Evolutionary conservation across 2,797 vertebrate genomes (phyloP), one percentile per base, ranked within the genome.

Genomic region (Danio jaintianensis): DNA sequence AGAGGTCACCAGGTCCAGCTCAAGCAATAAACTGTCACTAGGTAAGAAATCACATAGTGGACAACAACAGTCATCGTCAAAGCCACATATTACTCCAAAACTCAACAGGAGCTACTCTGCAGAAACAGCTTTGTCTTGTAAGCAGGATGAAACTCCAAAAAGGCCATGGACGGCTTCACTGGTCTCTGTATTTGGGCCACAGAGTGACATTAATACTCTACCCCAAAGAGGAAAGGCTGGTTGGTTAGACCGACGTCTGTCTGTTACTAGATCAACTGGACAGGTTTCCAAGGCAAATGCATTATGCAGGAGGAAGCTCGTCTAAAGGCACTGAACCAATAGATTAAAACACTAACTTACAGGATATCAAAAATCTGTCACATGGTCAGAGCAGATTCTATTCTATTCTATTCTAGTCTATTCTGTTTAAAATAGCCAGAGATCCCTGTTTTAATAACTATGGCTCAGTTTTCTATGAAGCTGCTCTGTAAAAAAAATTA

Each of bases 231-330:
- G 15, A 63, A 88, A 53, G 8, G 40, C 48, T 61, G 72, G 40
- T 45, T 74, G 83, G 8, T 72, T 63, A 16, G 72, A 81, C 29
- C 12, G 15, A 10, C 12, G 13, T 68, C 48, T 11, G 43, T 75
- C 79, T 53, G 47, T 45, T 50, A 82, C 82, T 59, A 81, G 86
- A 78, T 81, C 85, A 68, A 83, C 84, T 69, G 48, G 82, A 88
- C 84, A 78, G 83, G 87, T 11, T 83, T 80, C 6, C 79, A 80
- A 18, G 53, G 78, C 11, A 72, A 74, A 2, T 78, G 78, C 13
- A 63, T 50, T 6, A 20, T 16, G 43, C 38, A 78, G 47, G 73
- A 84, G 47, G 80, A 85, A 43, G 12, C 48, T 47, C 29, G 29
- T n/a, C 38, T 82, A 74, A 85, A 67, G 61, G 82, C 69, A 80